These are phyloP conservation scores for Perdita meconis DNA, from an alignment of 2,888 invertebrate species.

Conservation along the genomic window DNA sequence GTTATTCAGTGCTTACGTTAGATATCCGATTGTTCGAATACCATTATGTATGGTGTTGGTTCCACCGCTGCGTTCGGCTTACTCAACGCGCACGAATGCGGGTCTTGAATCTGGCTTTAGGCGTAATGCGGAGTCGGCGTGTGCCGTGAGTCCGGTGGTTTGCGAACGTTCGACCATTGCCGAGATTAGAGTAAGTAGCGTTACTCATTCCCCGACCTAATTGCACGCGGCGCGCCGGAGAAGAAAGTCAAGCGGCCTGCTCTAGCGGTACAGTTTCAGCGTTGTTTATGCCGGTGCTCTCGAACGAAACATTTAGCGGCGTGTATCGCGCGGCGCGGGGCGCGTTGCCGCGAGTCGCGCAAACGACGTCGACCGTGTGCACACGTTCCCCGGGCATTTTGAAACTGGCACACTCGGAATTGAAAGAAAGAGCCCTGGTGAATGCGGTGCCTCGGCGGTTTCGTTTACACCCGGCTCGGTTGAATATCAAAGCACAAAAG, in stretches of 20 bases:
- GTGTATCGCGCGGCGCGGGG: conserved; percentile 33
- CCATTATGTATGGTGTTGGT: too few species aligned
- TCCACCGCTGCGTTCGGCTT: too few species aligned
- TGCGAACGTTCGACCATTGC: conserved; percentile 51
- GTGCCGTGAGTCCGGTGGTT: conserved; percentile 31
- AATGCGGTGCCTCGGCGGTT: conserved; percentile 50
- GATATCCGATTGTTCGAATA: too few species aligned
- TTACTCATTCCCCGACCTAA: conserved; percentile 59
- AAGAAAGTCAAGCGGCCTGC: conserved; percentile 50
- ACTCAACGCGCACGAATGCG: too few species aligned
- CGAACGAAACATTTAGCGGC: conserved; percentile 43
- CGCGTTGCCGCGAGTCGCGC: conserved; percentile 9
- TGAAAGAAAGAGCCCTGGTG: conserved; percentile 41
- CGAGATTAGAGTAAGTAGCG: conserved; percentile 58
- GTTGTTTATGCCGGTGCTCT: conserved; percentile 44
- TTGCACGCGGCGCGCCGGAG: conserved; percentile 46
- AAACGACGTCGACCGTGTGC: background rate
- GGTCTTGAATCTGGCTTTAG: too few species aligned
- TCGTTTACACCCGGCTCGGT: conserved; percentile 57
- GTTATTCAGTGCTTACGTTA: too few species aligned
- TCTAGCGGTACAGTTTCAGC: conserved; percentile 13
- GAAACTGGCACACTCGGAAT: conserved; percentile 49
- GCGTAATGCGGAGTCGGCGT: conserved; percentile 27
- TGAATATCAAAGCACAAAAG: conserved; percentile 60
- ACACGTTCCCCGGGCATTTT: conserved; percentile 17